Evolutionary conservation across 1,140 invertebrate species (phyloP).

Genomic region (Myzus persicae): DNA sequence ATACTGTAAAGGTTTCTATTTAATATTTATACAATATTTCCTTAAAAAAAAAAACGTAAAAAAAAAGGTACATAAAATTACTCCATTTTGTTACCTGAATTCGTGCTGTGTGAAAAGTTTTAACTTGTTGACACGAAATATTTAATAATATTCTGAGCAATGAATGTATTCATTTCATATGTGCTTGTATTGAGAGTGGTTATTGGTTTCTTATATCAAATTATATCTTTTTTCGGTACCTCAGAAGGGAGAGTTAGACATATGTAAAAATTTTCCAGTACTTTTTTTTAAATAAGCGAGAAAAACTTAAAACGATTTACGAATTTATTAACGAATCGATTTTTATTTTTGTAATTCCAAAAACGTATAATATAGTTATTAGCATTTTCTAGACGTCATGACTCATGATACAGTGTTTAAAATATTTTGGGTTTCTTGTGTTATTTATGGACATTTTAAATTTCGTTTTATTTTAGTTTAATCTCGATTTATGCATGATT

Average conservation of each 20-base stretch:
- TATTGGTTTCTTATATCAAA: not conserved
- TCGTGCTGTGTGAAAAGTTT: not conserved
- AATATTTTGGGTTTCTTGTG: not conserved
- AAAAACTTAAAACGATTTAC: not conserved
- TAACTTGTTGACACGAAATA: not conserved
- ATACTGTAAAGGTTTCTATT: not conserved
- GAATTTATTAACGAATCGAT: not conserved
- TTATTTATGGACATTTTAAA: too few relatives aligned
- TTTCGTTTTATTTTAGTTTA: not conserved
- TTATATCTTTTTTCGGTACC: not conserved
- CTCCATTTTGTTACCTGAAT: not conserved
- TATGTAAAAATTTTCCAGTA: not conserved
- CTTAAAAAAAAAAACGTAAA: not conserved
- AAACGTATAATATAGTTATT: too few relatives aligned
- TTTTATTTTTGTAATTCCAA: not conserved
- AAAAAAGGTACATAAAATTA: not conserved
- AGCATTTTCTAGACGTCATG: not conserved
- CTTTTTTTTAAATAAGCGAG: not conserved
- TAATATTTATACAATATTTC: not conserved
- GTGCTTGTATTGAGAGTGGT: not conserved
- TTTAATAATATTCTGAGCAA: not conserved
- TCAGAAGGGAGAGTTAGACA: not conserved
- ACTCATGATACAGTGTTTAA: not conserved
- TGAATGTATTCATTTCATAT: not conserved
- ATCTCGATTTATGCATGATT: not conserved